phyloP scores from a whole-genome alignment of 2,113 vertebrate genomes.

The Lipotes vexillifer region DNA sequence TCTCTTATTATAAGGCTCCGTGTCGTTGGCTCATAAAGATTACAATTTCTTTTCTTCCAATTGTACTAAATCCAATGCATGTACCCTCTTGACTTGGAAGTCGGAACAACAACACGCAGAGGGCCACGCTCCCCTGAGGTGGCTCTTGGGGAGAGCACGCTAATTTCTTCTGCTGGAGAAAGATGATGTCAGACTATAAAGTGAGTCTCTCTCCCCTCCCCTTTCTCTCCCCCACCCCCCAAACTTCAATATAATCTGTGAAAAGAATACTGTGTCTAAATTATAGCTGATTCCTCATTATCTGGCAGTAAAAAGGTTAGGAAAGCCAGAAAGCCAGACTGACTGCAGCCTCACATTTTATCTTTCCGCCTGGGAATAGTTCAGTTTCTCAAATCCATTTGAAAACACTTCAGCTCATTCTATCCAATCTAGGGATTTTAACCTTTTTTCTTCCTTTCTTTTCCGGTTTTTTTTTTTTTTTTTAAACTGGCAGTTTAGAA shows the following conservation, averaged over 20 bases:
- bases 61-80: slow-evolving; percentile 82
- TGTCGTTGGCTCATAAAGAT: slow-evolving; percentile 80
- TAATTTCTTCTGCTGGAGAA: slow-evolving; percentile 52
- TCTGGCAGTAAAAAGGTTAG: slow-evolving; percentile 75
- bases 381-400: slow-evolving; percentile 70
- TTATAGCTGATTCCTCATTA: slow-evolving; percentile 77
- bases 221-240: slow-evolving; percentile 39
- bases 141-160: slow-evolving; percentile 58
- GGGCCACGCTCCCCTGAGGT: slow-evolving; percentile 57
- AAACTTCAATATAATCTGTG: slow-evolving; percentile 66
- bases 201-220: slow-evolving; percentile 50
- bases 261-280: slow-evolving; percentile 73
- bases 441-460: slow-evolving; percentile 59
- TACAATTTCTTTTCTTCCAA: slow-evolving; percentile 79
- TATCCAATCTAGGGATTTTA: slow-evolving; percentile 63
- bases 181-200: slow-evolving; percentile 68
- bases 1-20: slow-evolving; percentile 78
- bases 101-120: slow-evolving; percentile 78
- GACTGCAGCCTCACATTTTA: slow-evolving; percentile 61
- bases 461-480: not conserved
- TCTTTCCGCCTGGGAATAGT: slow-evolving; percentile 70
- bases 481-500: slow-evolving; percentile 48
- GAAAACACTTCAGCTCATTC: slow-evolving; percentile 71
- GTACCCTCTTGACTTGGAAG: slow-evolving; percentile 80
- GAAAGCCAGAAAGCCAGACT: slow-evolving; percentile 75